phyloP scores from a whole-genome alignment of 1,140 invertebrate species.

The Lepidurus arcticus region DNA sequence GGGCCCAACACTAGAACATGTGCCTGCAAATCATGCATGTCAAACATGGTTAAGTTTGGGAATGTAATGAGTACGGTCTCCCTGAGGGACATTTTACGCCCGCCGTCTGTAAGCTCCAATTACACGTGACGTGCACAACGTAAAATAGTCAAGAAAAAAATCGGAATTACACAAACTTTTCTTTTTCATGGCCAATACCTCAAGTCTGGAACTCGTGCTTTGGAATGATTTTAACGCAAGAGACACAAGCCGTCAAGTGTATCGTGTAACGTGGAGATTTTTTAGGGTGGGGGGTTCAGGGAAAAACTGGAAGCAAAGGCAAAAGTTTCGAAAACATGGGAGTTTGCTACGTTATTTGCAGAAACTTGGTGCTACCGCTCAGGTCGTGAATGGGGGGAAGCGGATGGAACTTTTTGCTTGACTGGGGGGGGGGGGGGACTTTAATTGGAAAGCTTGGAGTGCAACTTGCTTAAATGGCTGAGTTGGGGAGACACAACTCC shows the following conservation, averaged over 20 bases:
- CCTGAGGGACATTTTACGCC: background rate
- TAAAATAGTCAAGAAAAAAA: background rate
- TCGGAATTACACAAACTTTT: background rate
- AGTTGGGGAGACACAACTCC: background rate
- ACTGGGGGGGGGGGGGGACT: background rate
- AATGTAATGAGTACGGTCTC: slow-evolving; percentile 14
- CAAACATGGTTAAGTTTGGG: slow-evolving; percentile 1
- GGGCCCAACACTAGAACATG: background rate
- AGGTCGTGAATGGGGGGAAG: background rate
- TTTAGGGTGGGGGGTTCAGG: background rate
- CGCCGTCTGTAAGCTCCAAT: background rate
- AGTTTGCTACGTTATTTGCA: no score
- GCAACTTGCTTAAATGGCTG: background rate
- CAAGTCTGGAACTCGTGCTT: background rate
- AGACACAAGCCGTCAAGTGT: background rate
- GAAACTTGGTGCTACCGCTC: background rate
- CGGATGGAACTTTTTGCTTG: background rate
- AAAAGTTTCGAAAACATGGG: background rate
- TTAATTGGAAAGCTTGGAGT: slow-evolving; percentile 13
- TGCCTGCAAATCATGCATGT: slow-evolving; percentile 14
- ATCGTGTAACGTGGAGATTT: background rate
- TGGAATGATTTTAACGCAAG: background rate
- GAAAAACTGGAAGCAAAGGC: background rate
- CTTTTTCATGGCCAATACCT: no score
- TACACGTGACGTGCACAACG: background rate